Conservation (phyloP, 1,140 invertebrate species). For the Sarcophaga bullata region DNA sequence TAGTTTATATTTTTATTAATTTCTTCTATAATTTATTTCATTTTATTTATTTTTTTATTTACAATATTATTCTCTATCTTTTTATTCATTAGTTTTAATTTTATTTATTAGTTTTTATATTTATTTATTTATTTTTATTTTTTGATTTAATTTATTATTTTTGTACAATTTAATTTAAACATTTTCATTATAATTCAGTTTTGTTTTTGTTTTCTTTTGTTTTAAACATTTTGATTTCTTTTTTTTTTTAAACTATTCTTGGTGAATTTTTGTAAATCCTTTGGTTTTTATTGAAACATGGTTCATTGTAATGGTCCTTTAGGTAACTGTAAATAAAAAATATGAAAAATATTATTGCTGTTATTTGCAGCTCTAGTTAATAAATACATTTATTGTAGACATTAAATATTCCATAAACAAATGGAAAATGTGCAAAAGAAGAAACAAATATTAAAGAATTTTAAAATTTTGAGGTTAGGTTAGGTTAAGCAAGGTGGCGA, state of each 20-base stretch:
- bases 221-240: constrained; percentile 15
- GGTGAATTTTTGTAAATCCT: not conserved
- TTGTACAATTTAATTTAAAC: not conserved
- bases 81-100: too few species aligned
- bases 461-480: too few species aligned
- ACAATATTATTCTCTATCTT: too few species aligned
- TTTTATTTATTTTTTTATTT: too few species aligned
- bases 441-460: not conserved
- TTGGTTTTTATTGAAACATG: constrained; percentile 6
- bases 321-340: not conserved
- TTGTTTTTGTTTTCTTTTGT: not conserved
- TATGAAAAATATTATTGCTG: not conserved
- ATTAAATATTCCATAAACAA: too few species aligned
- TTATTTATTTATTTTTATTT: not conserved
- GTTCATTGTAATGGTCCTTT: constrained; percentile 18
- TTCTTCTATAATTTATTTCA: too few species aligned
- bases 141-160: not conserved
- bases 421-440: not conserved
- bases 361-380: too few species aligned
- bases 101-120: not conserved
- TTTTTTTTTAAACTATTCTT: not conserved
- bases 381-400: too few species aligned
- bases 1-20: too few species aligned
- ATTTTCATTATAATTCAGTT: not conserved
- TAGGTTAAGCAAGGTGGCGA: too few species aligned